phyloP scores from a whole-genome alignment of 2,113 vertebrate species.

The Ciconia maguari region DNA sequence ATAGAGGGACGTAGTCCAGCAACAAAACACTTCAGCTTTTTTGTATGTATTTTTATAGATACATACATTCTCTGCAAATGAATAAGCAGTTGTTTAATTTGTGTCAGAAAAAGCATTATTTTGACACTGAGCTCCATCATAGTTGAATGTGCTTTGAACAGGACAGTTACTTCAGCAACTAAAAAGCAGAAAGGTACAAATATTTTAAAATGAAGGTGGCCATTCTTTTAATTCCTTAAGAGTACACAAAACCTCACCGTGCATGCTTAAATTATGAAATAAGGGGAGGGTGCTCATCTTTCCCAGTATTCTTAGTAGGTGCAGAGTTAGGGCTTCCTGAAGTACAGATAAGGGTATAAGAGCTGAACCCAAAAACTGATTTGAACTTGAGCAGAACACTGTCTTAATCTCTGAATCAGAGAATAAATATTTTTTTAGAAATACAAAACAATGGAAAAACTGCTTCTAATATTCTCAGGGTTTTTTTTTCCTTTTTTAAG shows the following conservation, averaged over 20 bases:
- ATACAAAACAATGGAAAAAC: neutral
- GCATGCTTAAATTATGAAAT: neutral
- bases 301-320: neutral
- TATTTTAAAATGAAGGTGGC: neutral
- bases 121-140: neutral
- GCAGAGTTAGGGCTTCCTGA: neutral
- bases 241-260: neutral
- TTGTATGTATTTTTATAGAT: neutral
- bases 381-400: neutral
- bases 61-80: neutral
- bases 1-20: neutral
- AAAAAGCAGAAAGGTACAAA: neutral
- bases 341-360: neutral
- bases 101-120: neutral
- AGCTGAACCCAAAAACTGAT: neutral
- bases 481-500: neutral
- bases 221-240: neutral
- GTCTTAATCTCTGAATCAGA: neutral
- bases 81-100: neutral
- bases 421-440: neutral
- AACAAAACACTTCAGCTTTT: neutral
- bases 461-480: neutral
- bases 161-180: neutral
- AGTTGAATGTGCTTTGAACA: neutral
- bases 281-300: neutral